Percentiles rank a stretch among this genome's conserved stretches.
Evolutionary conservation across 2,797 vertebrate species (phyloP).

Genomic region (Lerista edwardsae): DNA sequence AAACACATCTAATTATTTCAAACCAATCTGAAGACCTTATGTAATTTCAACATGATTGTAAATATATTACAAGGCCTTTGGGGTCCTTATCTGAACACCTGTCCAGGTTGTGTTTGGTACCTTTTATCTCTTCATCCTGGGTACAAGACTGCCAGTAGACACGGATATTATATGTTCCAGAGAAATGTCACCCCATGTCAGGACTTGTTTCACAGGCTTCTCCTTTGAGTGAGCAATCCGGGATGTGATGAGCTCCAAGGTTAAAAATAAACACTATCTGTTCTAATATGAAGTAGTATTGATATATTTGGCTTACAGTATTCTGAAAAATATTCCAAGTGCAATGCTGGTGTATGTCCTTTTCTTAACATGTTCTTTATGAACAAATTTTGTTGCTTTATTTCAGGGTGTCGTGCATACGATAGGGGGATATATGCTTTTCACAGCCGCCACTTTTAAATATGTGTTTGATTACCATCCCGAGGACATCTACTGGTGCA

Average conservation of each 20-base stretch:
- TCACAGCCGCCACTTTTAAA: conserved; percentile 90
- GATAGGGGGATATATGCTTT: conserved; percentile 93
- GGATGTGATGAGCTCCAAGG: background rate
- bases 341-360: background rate
- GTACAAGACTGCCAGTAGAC: background rate
- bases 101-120: background rate
- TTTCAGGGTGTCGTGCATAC: conserved; percentile 93
- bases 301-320: background rate
- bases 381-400: conserved; percentile 24
- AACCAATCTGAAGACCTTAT: background rate
- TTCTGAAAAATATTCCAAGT: background rate
- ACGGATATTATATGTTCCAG: background rate
- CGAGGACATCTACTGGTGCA: conserved; percentile 96
- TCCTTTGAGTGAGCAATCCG: background rate
- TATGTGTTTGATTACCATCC: conserved; percentile 93
- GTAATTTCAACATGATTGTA: background rate
- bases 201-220: background rate
- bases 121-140: no score
- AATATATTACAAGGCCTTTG: background rate
- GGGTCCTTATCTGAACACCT: no score
- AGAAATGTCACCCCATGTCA: background rate
- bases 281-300: background rate
- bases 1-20: background rate
- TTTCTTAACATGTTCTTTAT: background rate
- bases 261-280: background rate